Evolutionary conservation across 92 coral and sea anemone genomes (phyloP), one percentile per base, ranked within the genome.

Genomic region (Porites lobata): DNA sequence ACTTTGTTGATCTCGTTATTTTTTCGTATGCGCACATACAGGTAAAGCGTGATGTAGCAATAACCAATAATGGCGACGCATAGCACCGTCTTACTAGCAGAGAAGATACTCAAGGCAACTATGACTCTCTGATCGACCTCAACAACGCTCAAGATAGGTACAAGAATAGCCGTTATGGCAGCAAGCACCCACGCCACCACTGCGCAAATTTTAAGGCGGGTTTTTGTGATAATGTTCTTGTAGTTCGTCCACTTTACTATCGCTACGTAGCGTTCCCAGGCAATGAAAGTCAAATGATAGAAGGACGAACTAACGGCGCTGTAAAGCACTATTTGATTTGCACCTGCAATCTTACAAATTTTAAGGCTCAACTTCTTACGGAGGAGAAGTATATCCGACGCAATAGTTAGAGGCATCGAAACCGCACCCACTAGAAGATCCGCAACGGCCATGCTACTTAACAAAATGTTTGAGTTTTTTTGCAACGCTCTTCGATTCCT

Each of bases 251-350:
- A 72, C 69, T 56, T 57, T 71, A 38, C 19, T 56, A 82, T 32
- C 69, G 86, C 86, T n/a, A 72, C 69, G 22, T 70, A 82, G 21
- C 86, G 58, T 19, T 82, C 86, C 54, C 62, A 71, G 1, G 86
- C 86, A 11, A 82, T 82, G 4, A 70, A 12, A 29, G 78, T 82
- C 86, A 82, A 26, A 59, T 82, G 86, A 72, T 71, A 82, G 10
- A 82, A 59, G 62, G 86, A 82, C 57, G 78, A 29, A 50, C 26
- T 21, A 50, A 32, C 59, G 2, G 59, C 80, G 7, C 32, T 21
- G 9, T 57, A n/a, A 65, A 73, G 9, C 50, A 72, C 53, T 24
- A 62, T 22, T 4, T 56, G 19, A 18, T 74, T 62, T 21, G 20
- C 73, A 29, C 19, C 7, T 1, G 51, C 72, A 7, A 64, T 9